Evolutionary conservation across 2,888 invertebrate species (phyloP), one percentile per base, ranked within the genome.

Genomic region (Priocnemis perturbator): DNA sequence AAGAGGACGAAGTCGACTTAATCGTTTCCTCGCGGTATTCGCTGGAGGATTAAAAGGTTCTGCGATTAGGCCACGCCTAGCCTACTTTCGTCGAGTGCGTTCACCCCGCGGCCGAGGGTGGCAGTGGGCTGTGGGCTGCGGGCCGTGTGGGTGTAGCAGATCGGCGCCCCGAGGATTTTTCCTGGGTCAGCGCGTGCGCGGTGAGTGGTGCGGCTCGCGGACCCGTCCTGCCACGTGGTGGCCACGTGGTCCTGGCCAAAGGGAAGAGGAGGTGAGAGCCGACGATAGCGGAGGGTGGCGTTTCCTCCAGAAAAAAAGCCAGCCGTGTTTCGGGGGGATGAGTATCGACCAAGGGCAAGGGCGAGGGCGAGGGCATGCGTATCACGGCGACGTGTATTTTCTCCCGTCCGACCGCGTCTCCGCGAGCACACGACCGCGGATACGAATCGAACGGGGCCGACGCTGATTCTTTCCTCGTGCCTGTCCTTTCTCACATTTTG

Each of bases 291-390:
- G 67, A 73, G 78, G 73, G 78, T 67, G 67, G 65, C 68, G 68
- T 70, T 71, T 64, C 53, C 56, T 55, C 66, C 65, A 62, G 74
- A 67, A 80, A 69, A 77, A 76, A 74, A 56, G 53, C 37, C 60
- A 67, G 52, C 56, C 60, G 55, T 23, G 60, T 71, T 72, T 74
- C 77, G 74, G 74, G 82, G 82, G 85, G 83, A 83, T 85, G 83
- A 82, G 79, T 87, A 86, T 86, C 86, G 87, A 87, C 81, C 87
- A 87, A 87, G 87, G 87, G 85, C 87, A 87, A 87, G 88, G 87
- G 82, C 85, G 78, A 80, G 79, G 76, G 71, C 81, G 78, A 80
- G 79, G 78, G 71, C 81, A 79, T 80, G 79, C 79, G 79, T 79
- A 75, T 65, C 50, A 50, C 50, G 50, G 5, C n/a, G 17, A 50